These are phyloP conservation scores for Spilarctia lutea DNA, from an alignment of 2,888 invertebrate species.

Conservation along the genomic window DNA sequence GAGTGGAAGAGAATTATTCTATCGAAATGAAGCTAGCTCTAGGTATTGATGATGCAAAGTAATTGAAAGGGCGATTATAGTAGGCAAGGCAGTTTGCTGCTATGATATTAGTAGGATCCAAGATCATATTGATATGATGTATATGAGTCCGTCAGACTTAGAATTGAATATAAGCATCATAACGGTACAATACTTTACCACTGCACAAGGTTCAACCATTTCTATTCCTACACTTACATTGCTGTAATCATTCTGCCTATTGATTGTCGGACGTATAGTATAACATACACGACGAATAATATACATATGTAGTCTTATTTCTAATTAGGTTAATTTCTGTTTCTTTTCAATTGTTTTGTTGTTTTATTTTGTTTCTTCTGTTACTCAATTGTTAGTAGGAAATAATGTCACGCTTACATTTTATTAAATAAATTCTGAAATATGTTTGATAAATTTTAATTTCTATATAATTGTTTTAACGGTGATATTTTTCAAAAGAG, in stretches of 20 bases:
- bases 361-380: neutral
- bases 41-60: slow-evolving; percentile 59
- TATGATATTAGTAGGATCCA: neutral
- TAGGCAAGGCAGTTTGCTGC: neutral
- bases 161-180: neutral
- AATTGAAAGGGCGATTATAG: neutral
- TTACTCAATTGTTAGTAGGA: neutral
- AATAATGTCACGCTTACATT: neutral
- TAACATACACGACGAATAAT: neutral
- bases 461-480: neutral
- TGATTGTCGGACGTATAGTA: neutral
- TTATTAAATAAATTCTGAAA: neutral
- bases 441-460: neutral
- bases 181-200: neutral
- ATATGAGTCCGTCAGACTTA: neutral
- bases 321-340: neutral
- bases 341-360: neutral
- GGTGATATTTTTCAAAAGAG: too few species aligned
- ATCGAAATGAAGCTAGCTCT: slow-evolving; percentile 80
- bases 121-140: neutral
- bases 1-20: slow-evolving; percentile 71
- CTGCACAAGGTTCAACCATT: neutral
- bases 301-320: neutral
- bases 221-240: neutral
- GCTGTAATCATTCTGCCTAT: neutral